phyloP scores from a whole-genome alignment of 1,140 invertebrate genomes.

The Drosophila equinoxialis region DNA sequence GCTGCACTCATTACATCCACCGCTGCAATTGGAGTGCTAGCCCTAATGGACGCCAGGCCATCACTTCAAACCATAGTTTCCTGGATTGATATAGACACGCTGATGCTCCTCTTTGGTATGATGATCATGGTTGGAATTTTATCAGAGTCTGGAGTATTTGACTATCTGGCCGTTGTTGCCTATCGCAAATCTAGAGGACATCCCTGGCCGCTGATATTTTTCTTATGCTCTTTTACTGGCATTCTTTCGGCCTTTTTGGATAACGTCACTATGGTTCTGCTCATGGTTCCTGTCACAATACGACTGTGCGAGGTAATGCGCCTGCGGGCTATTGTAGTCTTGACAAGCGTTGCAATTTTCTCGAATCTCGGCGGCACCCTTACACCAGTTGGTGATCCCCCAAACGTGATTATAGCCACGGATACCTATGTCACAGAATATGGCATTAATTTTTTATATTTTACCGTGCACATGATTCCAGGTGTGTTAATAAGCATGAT shows the following conservation, averaged over 20 bases:
- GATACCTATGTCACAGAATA: constrained; percentile 86
- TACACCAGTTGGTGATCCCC: constrained; percentile 93
- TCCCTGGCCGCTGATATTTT: constrained; percentile 91
- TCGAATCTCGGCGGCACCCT: constrained; percentile 93
- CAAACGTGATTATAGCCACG: constrained; percentile 93
- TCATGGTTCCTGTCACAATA: constrained; percentile 94
- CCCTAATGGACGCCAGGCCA: constrained; percentile 88
- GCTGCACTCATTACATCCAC: constrained; percentile 91
- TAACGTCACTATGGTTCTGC: constrained; percentile 93
- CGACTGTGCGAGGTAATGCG: constrained; percentile 93
- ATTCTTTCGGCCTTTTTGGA: constrained; percentile 92
- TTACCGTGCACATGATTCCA: constrained; percentile 90
- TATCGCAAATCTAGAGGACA: constrained; percentile 89
- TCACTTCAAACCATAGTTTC: constrained; percentile 88
- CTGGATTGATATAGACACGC: constrained; percentile 93
- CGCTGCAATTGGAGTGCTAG: constrained; percentile 88
- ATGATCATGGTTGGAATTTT: constrained; percentile 93
- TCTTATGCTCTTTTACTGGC: constrained; percentile 90
- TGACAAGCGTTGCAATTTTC: constrained; percentile 90
- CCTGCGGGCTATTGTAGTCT: constrained; percentile 90
- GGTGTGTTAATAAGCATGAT: constrained; percentile 87
- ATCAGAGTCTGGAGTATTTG: constrained; percentile 93
- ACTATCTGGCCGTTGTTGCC: constrained; percentile 87
- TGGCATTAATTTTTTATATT: constrained; percentile 90
- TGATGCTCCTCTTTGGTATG: constrained; percentile 93